Base-by-base conservation (phyloP, 2,113 vertebrate species). In the Tricholaema leucomelas region DNA sequence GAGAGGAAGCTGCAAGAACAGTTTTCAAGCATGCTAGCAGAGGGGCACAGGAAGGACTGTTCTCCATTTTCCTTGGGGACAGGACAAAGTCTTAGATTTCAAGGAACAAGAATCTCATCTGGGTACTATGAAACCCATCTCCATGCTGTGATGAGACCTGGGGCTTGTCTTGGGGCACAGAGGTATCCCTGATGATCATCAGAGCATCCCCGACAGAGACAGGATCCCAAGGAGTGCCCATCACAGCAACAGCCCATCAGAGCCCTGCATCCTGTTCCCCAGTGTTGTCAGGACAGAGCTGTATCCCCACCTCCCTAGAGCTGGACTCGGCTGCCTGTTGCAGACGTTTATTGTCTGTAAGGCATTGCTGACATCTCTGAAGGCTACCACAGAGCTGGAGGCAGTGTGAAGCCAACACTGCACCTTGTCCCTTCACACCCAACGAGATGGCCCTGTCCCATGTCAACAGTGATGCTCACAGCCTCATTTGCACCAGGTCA, bases 401-500 rank as follows among this genome's bases (percentile, higher is more conserved):
- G 72, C 73, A 73, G 36, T 36, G 23, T 67, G 73, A 25, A 50
- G 72, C 38, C 50, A 54, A 24, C 2, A 16, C 30, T 54, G 65
- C 77, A 60, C 71, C 35, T 73, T 67, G 60, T 55, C 17, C 15
- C 15, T 58, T 63, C 59, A 59, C 54, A 59, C 25, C 12, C 5
- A 1, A 20, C 0, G 1, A 23, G 28, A 23, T 46, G 48, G 46
- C 27, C 46, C 17, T 1, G 7, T 65, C 42, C 82, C 52, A 36
- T 0, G 20, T 56, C 0, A 1, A 46, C 73, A 82, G 74, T 0
- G 2, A 46, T 55, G 63, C 50, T 92, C 24, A 6, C 78, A 50
- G 71, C 5, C 64, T 38, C 1, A 3, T 58, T 69, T 67, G 78
- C 72, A 65, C 23, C 55, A 20, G 18, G 25, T 52, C 73, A 79